Conservation (phyloP, 2,797 vertebrate genomes). For the Chelon auratus region DNA sequence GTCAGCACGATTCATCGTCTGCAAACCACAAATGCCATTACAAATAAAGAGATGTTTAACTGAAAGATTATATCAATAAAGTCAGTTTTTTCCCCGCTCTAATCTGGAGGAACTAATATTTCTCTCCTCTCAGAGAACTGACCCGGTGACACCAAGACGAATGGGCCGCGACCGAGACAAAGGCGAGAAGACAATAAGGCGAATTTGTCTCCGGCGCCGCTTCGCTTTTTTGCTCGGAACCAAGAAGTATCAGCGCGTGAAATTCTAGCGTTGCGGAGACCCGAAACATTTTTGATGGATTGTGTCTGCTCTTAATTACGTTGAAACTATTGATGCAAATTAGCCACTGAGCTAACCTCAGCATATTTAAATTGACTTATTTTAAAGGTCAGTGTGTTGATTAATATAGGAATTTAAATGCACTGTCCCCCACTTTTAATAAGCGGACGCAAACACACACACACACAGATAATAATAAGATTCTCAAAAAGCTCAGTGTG, state of each 20-base stretch:
- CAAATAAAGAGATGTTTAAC: neutral
- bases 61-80: neutral
- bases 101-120: neutral
- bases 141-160: neutral
- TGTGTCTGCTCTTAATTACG: constrained; percentile 24
- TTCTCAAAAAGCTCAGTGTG: neutral
- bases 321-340: constrained; percentile 11
- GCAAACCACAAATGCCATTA: neutral
- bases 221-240: neutral
- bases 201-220: neutral
- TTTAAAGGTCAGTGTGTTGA: constrained; percentile 45
- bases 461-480: constrained; percentile 3
- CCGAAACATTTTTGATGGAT: neutral
- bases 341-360: constrained; percentile 19
- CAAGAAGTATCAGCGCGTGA: neutral
- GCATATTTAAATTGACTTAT: constrained; percentile 23
- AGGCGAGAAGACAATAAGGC: neutral
- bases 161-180: neutral
- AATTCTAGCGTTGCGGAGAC: neutral
- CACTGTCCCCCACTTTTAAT: neutral
- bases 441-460: constrained; percentile 18
- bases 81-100: neutral
- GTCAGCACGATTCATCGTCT: neutral
- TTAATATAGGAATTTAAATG: constrained; percentile 27
- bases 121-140: neutral